Conservation (phyloP, 2,113 vertebrate species). For the Gulo gulo region DNA sequence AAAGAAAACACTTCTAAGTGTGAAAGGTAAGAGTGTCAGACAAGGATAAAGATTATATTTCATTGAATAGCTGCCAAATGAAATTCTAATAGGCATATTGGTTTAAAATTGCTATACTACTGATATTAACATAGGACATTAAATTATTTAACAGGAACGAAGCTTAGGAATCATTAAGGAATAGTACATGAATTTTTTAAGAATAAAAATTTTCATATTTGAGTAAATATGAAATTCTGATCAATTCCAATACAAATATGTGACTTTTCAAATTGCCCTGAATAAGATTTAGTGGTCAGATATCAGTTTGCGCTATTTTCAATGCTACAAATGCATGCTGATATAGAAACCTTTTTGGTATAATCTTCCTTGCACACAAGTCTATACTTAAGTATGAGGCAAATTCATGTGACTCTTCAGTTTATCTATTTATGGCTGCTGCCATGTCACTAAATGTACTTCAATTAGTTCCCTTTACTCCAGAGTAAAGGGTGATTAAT, state of each 20-base stretch:
- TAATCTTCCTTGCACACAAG: background rate
- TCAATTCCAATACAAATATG: background rate
- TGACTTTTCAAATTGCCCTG: background rate
- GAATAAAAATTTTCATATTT: background rate
- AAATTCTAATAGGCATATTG: background rate
- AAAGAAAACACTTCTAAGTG: background rate
- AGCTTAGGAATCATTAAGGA: background rate
- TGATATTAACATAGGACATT: background rate
- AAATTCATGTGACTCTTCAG: background rate
- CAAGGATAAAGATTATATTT: background rate
- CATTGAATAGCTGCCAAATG: background rate
- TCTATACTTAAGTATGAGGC: background rate
- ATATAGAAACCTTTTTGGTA: background rate
- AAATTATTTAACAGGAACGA: background rate
- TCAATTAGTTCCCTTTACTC: constrained; percentile 2
- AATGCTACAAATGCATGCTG: background rate
- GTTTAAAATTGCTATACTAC: background rate
- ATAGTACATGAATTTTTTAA: background rate
- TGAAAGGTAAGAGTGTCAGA: background rate
- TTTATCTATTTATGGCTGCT: background rate
- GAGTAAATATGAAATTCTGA: background rate
- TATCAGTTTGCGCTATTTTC: background rate
- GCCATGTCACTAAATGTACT: background rate
- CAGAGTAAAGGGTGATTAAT: background rate
- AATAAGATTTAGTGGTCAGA: background rate